A percentile compares a stretch with the other conserved stretches of the same genome.
phyloP scores from a whole-genome alignment of 2,888 invertebrate species.

The Eubasilissa splendida region DNA sequence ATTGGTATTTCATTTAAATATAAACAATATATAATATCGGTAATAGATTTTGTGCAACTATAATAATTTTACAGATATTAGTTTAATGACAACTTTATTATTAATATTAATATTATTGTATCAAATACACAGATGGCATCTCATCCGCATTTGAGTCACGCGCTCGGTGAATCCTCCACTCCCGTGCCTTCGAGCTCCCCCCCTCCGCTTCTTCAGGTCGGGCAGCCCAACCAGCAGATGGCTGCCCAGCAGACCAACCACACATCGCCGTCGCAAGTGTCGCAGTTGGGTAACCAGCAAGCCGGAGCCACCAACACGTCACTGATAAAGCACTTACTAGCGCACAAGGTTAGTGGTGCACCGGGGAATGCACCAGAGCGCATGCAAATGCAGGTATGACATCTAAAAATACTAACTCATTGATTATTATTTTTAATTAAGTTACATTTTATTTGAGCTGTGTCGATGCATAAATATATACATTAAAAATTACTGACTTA shows the following conservation, averaged over 20 bases:
- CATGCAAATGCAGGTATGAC: constrained; percentile 61
- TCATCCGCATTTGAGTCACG: constrained; percentile 77
- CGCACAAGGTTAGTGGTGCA: constrained; percentile 85
- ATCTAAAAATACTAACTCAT: constrained; percentile 53
- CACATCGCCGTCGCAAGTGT: constrained; percentile 44
- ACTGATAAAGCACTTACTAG: constrained; percentile 93
- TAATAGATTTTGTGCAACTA: too few relatives aligned
- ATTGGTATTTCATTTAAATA: background rate
- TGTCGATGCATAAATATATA: too few relatives aligned
- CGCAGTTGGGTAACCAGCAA: constrained; percentile 56
- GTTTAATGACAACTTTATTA: too few relatives aligned
- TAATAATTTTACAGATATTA: too few relatives aligned
- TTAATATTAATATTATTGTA: too few relatives aligned
- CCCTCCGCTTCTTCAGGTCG: constrained; percentile 57
- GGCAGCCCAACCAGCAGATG: constrained; percentile 8
- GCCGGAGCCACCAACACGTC: constrained; percentile 79
- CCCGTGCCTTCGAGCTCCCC: constrained; percentile 64
- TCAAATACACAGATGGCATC: constrained; percentile 69
- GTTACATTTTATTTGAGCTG: too few relatives aligned
- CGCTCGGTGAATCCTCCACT: constrained; percentile 62
- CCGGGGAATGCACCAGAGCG: constrained; percentile 60
- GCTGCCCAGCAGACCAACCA: background rate
- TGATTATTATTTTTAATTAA: too few relatives aligned
- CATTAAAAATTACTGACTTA: too few relatives aligned
- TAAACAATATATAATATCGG: too few relatives aligned